These are phyloP conservation scores for Anthophora plumipes DNA, from an alignment of 2,888 invertebrate species.

Conservation along the genomic window DNA sequence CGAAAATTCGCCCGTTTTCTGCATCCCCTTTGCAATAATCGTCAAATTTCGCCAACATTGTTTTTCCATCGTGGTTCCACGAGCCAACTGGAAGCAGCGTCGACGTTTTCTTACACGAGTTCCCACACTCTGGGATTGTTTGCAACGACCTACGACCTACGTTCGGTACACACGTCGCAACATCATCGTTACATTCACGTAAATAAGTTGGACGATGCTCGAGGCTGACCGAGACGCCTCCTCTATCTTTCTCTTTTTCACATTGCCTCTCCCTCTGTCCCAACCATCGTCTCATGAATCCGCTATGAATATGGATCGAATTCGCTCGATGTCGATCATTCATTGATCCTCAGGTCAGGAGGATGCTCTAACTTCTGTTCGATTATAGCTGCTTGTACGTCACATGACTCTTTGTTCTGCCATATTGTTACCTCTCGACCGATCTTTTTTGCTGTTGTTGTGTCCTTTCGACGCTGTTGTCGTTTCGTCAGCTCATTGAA, in stretches of 20 bases:
- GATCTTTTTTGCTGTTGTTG: not conserved
- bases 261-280: constrained; percentile 32
- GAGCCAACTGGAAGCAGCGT: constrained; percentile 10
- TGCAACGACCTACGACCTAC: constrained; percentile 81
- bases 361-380: constrained; percentile 73
- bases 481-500: constrained; percentile 18
- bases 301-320: constrained; percentile 78
- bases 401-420: constrained; percentile 2
- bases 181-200: constrained; percentile 81
- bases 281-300: constrained; percentile 22
- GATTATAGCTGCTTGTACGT: constrained; percentile 32
- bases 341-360: constrained; percentile 83
- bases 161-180: constrained; percentile 78
- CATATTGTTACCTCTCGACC: not conserved
- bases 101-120: constrained; percentile 65
- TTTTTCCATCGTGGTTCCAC: constrained; percentile 10
- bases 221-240: constrained; percentile 61
- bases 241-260: constrained; percentile 25
- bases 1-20: too few species aligned
- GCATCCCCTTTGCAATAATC: not conserved
- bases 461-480: not conserved
- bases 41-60: constrained; percentile 20
- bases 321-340: constrained; percentile 74
- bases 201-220: constrained; percentile 72
- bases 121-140: constrained; percentile 84